Percentiles rank a stretch among this genome's conserved stretches.
These are phyloP conservation scores for Scaptodrosophila lebanonensis DNA, from an alignment of 1,140 invertebrate genomes.

Conservation along the genomic window DNA sequence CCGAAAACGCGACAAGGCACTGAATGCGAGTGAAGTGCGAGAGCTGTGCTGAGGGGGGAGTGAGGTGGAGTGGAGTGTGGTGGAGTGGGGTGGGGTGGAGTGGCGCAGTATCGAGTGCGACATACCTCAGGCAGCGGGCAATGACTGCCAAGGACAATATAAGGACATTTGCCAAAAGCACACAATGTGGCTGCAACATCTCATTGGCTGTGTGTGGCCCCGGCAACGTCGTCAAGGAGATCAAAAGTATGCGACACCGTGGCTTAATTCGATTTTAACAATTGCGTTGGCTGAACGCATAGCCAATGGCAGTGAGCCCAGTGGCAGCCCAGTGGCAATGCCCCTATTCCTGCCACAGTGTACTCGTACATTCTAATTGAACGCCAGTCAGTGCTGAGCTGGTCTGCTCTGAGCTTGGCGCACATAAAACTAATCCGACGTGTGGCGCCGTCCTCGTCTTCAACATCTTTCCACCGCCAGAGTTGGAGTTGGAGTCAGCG, in stretches of 20 bases:
- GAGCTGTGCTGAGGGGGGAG: not conserved
- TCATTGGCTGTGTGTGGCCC: conserved; percentile 54
- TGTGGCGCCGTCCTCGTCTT: conserved; percentile 65
- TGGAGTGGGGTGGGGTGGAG: not conserved
- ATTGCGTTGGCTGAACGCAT: conserved; percentile 50
- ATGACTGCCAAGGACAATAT: conserved; percentile 60
- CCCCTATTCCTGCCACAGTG: conserved; percentile 3
- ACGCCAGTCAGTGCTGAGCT: conserved; percentile 28
- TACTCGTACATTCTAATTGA: conserved; percentile 64
- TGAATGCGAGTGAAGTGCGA: not conserved
- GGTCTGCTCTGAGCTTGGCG: conserved; percentile 34
- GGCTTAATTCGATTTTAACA: conserved; percentile 75
- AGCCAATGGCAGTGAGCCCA: conserved; percentile 61
- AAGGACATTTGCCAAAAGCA: conserved; percentile 9
- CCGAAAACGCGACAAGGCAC: conserved; percentile 40
- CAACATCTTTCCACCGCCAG: conserved; percentile 57
- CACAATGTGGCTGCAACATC: conserved; percentile 49
- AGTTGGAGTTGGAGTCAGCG: too few relatives aligned
- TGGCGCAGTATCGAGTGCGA: not conserved
- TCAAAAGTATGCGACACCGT: conserved; percentile 75
- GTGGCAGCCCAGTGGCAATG: not conserved
- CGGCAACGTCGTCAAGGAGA: conserved; percentile 51
- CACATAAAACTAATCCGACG: conserved; percentile 74
- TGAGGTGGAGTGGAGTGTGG: not conserved
- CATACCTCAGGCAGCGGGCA: conserved; percentile 32